Percentiles rank a stretch among this genome's conserved stretches.
phyloP scores from a whole-genome alignment of 2,113 vertebrate species.

The Crocuta crocuta region DNA sequence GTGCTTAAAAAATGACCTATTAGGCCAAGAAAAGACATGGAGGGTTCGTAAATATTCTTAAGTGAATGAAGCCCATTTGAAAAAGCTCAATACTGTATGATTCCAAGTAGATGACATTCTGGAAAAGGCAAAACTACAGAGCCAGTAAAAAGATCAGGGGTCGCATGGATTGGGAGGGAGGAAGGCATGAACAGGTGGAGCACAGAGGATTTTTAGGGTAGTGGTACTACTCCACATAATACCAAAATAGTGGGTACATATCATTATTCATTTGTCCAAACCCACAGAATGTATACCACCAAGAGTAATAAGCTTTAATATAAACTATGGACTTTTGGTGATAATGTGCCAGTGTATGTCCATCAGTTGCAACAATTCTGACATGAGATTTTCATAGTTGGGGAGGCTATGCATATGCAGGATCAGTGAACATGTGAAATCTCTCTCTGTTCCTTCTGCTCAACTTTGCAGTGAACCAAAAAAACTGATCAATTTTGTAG shows the following conservation, averaged over 20 bases:
- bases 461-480: neutral
- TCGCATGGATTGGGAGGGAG: too few species aligned
- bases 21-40: neutral
- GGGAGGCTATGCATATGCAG: neutral
- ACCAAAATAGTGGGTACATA: neutral
- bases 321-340: neutral
- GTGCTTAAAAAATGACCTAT: neutral
- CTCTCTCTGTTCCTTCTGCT: neutral
- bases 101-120: neutral
- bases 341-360: neutral
- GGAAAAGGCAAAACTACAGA: neutral
- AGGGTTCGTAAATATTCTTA: neutral
- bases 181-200: neutral
- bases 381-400: neutral
- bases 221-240: neutral
- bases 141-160: neutral
- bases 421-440: neutral
- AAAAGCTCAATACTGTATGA: neutral
- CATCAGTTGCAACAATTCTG: neutral
- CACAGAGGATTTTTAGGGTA: neutral
- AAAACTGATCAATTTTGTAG: neutral
- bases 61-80: constrained; percentile 2
- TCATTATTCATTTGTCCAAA: neutral
- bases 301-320: neutral
- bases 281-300: neutral